Base-by-base conservation (phyloP, 1,140 invertebrate genomes). In the Nasonia giraulti region DNA sequence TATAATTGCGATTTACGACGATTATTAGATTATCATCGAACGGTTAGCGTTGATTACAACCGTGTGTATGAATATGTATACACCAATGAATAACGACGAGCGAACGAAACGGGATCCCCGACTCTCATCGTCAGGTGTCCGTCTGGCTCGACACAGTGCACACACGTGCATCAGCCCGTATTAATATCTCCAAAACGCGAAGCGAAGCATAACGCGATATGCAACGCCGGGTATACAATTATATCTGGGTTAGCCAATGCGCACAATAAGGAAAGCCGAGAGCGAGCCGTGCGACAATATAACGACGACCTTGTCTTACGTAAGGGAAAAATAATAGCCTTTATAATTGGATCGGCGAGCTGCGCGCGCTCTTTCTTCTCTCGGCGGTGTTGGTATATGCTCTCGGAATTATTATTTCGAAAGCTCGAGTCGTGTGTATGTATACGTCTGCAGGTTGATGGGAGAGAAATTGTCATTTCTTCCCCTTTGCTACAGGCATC, bases 251-350 rank as follows among this genome's bases (percentile, higher is more conserved):
- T 78, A 69, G 62, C 37, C 50, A 84, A 73, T 79, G 71, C 23
- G 71, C 23, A 81, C 71, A 73, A 55, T 78, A 71, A 77, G 82
- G 66, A 86, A 79, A 71, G 27, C 27, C 31, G 55, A 62, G 55
- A 27, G 23, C 1, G 27, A 86, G 47, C 31, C 55, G 76, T 50
- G 37, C 44, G 80, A 47, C 27, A 17, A 31, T 55, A 31, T 55
- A n/a, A 86, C 20, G 66, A 62, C 82, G 82, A 84, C 82, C 82
- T 84, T 84, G 82, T n/a, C 40, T 84, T 84, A 84, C 76, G 82
- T 79, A 84, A 84, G 66, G 3, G 55, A 79, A 31, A 77, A 83
- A 77, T 83, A 83, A 77, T 68, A 83, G 47, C 74, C 40, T 55
- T 76, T 74, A 80, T 85, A 85, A 86, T 77, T 79, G 86, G 83